phyloP scores from a whole-genome alignment of 2,797 vertebrate species.

The Lacerta viridis region DNA sequence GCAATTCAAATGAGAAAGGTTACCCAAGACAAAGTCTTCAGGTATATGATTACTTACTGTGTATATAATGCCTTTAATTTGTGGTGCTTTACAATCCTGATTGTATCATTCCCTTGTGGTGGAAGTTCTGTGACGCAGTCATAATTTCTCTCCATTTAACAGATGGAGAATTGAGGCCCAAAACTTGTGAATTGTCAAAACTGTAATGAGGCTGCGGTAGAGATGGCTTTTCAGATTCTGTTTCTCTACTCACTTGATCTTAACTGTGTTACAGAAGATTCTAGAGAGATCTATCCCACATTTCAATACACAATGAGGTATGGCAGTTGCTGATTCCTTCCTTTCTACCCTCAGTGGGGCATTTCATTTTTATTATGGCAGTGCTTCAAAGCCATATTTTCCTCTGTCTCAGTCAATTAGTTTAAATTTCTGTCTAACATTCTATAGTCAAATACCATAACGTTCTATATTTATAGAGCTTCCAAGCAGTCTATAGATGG shows the following conservation, averaged over 20 bases:
- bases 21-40: background rate
- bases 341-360: background rate
- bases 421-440: conserved; percentile 47
- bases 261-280: conserved; percentile 20
- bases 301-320: conserved; percentile 51
- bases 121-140: background rate
- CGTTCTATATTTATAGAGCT: conserved; percentile 65
- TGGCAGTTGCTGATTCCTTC: conserved; percentile 28
- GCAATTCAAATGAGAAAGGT: background rate
- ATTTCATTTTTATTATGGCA: conserved; percentile 54
- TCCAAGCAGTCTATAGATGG: conserved; percentile 62
- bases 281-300: conserved; percentile 46
- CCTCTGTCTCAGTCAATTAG: conserved; percentile 49
- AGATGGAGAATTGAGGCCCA: background rate
- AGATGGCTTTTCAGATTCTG: background rate
- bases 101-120: background rate
- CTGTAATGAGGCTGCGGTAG: background rate
- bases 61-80: background rate
- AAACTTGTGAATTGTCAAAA: background rate
- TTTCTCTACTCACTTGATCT: background rate
- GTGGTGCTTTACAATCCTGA: background rate
- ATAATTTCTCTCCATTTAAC: background rate
- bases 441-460: conserved; percentile 31
- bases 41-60: background rate
- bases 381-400: conserved; percentile 62